phyloP scores from a whole-genome alignment of 2,113 vertebrate species.

The Hassar affinis region DNA sequence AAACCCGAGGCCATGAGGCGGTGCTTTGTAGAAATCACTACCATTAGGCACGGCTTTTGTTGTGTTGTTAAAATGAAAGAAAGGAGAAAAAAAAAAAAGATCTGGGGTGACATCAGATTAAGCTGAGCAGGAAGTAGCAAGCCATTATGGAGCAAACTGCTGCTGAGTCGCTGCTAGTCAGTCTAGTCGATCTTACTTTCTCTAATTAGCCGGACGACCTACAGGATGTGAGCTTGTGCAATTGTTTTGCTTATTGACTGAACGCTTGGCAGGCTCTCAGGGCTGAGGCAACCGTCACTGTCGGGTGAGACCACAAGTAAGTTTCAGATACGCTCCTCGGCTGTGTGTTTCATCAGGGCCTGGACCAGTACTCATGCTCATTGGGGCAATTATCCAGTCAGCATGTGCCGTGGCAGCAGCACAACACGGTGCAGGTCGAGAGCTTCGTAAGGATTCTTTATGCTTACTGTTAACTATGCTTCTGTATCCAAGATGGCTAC shows the following conservation, averaged over 20 bases:
- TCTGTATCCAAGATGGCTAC: neutral
- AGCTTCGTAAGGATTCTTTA: neutral
- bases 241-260: neutral
- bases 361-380: neutral
- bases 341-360: neutral
- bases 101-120: slow-evolving; percentile 27
- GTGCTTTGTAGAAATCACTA: neutral
- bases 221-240: slow-evolving; percentile 17
- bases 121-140: slow-evolving; percentile 39
- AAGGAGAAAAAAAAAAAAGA: neutral
- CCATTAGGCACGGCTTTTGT: neutral
- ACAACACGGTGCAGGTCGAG: neutral
- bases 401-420: too few relatives aligned
- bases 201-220: neutral
- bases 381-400: neutral
- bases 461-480: neutral
- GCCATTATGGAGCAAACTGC: slow-evolving; percentile 2
- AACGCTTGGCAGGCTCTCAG: neutral
- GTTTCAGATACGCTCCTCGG: neutral
- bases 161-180: slow-evolving; percentile 34
- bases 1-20: neutral
- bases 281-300: neutral
- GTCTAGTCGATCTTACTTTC: neutral
- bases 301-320: neutral
- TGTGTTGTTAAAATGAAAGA: slow-evolving; percentile 12